Percentiles rank a stretch among this genome's conserved stretches.
These are phyloP conservation scores for Halcyon badia DNA, from an alignment of 2,797 vertebrate genomes.

Conservation along the genomic window DNA sequence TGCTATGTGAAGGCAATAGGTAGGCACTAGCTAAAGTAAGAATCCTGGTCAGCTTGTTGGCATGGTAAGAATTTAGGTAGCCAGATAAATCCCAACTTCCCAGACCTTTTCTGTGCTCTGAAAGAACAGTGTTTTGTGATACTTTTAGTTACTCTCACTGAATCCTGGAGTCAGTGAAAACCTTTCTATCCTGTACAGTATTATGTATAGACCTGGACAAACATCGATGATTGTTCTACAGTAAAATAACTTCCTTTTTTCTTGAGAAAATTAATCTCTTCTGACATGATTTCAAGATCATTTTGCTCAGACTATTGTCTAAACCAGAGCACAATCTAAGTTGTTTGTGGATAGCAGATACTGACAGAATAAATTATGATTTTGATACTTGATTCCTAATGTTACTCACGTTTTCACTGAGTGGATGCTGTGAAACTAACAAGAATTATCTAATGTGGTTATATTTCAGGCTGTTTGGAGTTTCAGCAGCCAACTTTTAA, in stretches of 20 bases:
- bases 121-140: background rate
- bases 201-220: background rate
- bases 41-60: background rate
- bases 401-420: background rate
- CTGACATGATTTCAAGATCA: background rate
- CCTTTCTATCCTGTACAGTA: background rate
- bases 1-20: background rate
- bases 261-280: background rate
- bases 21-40: background rate
- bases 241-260: background rate
- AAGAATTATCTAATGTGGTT: background rate
- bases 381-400: conserved; percentile 4
- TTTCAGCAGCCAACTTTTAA: background rate
- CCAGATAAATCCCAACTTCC: background rate
- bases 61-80: background rate
- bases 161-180: background rate
- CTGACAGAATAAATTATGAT: background rate
- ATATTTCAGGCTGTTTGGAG: background rate
- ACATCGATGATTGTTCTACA: background rate
- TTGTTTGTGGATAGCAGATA: background rate
- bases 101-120: background rate
- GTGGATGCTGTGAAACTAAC: background rate
- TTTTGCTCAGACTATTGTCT: conserved; percentile 3
- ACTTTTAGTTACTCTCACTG: background rate
- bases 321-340: background rate